Base-by-base conservation (phyloP, 2,113 vertebrate genomes). In the Azemiops feae region DNA sequence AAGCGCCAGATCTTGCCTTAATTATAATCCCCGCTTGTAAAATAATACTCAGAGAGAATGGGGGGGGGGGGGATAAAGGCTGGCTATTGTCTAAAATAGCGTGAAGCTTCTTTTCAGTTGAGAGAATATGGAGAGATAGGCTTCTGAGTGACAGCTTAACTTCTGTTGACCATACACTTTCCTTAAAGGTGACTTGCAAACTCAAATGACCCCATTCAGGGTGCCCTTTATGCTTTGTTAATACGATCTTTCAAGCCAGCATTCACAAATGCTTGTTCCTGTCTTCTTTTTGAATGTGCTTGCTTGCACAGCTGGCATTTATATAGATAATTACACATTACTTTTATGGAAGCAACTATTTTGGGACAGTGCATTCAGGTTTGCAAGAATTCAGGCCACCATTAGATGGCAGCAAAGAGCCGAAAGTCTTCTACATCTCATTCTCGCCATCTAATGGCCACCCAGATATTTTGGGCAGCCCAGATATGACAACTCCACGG, bases 21-120 rank as follows among this genome's bases (percentile, higher is more conserved):
- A 96, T 97, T 96, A 96, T 97, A 95, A 96, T 95, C 95, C 96
- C 16, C 30, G 88, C 92, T 95, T 90, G 91, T 96, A 94, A 96
- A 97, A 95, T 96, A 96, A 97, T 96, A 94, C 93, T 93, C 93
- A 93, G 95, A 18, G 43, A 74, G 74, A 95, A 95, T 1, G 43
- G 9, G 20, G 3, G 94, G 1, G n/a, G 3, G 0, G 0, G 0
- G 5, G 92, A 95, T 93, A 91, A 95, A 96, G 39, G 22, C 90
- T 95, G 95, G 52, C 94, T 95, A 57, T 54, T 93, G 87, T 85
- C 57, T 85, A n/a, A 89, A 92, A 89, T 89, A 93, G 52, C 88
- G 89, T 85, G 43, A 50, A 85, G 22, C 57, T n/a, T 89, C 43
- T 39, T 7, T 92, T 92, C 53, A 89, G n/a, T 55, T 85, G 69